These are phyloP conservation scores for Zosterops japonicus DNA, from an alignment of 2,113 vertebrate genomes.

Conservation along the genomic window DNA sequence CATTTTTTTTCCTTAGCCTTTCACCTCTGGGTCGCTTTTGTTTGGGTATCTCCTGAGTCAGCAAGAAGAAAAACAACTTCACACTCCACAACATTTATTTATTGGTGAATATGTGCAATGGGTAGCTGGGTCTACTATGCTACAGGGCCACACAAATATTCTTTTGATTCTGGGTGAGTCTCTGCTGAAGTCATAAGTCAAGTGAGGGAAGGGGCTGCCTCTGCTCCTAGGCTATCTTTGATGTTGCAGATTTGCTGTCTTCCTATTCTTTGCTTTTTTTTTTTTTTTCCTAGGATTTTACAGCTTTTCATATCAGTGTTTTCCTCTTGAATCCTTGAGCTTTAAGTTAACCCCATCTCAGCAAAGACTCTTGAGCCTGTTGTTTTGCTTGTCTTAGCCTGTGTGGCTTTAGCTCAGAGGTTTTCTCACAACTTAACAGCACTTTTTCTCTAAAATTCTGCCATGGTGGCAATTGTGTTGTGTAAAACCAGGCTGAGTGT, in stretches of 20 bases:
- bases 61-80: neutral
- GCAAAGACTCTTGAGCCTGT: neutral
- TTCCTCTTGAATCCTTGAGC: neutral
- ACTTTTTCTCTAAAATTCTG: neutral
- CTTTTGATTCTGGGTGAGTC: neutral
- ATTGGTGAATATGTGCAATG: neutral
- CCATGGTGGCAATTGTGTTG: fast-evolving
- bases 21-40: neutral
- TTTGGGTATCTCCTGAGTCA: neutral
- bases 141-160: neutral
- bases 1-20: neutral
- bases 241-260: neutral
- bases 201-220: neutral
- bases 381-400: neutral
- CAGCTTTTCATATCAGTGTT: neutral
- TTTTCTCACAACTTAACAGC: neutral
- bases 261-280: neutral
- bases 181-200: neutral
- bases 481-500: neutral
- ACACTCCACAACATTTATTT: neutral
- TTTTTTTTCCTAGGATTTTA: neutral
- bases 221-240: neutral
- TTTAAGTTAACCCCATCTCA: neutral
- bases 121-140: neutral
- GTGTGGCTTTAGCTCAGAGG: neutral